These are phyloP conservation scores for Athene noctua DNA, from an alignment of 2,113 vertebrate species.

Conservation along the genomic window DNA sequence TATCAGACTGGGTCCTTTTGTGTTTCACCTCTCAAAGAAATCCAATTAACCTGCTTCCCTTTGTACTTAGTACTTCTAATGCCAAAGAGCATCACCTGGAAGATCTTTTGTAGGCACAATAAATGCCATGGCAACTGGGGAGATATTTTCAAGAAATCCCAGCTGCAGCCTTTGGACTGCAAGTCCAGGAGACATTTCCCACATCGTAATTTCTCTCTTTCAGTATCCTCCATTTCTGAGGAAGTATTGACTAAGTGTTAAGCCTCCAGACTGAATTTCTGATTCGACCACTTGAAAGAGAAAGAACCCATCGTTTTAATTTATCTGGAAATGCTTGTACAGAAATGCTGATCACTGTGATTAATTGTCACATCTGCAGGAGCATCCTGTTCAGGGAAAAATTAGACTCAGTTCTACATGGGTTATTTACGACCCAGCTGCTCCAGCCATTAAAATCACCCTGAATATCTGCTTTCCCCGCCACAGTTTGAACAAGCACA, in stretches of 20 bases:
- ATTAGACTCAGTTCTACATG: not conserved
- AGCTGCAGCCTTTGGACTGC: not conserved
- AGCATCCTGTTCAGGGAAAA: slow-evolving; percentile 28
- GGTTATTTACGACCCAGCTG: slow-evolving; percentile 74
- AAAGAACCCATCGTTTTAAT: not conserved
- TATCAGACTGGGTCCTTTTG: not conserved
- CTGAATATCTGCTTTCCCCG: slow-evolving; percentile 7
- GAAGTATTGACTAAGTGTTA: not conserved
- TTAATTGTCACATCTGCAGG: slow-evolving; percentile 51
- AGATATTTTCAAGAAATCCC: slow-evolving; percentile 13
- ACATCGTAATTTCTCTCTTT: not conserved
- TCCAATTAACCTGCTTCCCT: slow-evolving; percentile 5
- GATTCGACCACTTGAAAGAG: not conserved
- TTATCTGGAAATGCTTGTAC: slow-evolving; percentile 27
- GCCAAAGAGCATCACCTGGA: not conserved
- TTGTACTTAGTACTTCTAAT: not conserved
- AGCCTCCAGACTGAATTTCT: slow-evolving; percentile 21
- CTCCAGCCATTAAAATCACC: slow-evolving; percentile 54
- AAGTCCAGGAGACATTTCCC: not conserved
- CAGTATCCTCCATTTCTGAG: not conserved
- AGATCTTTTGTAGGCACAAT: not conserved
- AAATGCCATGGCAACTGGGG: slow-evolving; percentile 36
- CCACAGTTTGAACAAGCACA: slow-evolving; percentile 32
- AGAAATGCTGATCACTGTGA: not conserved
- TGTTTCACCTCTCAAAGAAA: not conserved